Conservation (phyloP, 2,113 vertebrate species). For the Pomatorhinus ruficollis region DNA sequence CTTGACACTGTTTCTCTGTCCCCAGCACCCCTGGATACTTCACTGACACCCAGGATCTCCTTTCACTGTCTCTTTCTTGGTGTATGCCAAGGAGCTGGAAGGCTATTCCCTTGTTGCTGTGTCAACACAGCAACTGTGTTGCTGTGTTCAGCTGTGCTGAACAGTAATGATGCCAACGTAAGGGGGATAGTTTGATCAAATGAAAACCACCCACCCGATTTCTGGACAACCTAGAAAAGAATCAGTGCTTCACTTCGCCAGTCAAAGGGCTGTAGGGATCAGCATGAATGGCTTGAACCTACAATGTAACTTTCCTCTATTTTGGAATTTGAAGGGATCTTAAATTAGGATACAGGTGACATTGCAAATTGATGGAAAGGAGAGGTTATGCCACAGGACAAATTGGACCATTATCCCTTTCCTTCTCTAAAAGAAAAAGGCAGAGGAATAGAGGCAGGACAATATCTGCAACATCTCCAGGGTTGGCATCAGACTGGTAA, state of each 20-base stretch:
- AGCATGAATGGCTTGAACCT: background rate
- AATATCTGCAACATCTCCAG: background rate
- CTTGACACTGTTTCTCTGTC: background rate
- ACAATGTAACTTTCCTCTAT: background rate
- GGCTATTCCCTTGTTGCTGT: background rate
- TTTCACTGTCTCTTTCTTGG: background rate
- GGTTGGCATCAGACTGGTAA: background rate
- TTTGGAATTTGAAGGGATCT: background rate
- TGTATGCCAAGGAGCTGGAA: background rate
- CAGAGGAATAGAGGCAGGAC: background rate
- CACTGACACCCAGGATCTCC: background rate
- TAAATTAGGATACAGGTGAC: background rate
- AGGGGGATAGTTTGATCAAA: background rate
- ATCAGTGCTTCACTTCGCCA: background rate
- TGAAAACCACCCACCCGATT: background rate
- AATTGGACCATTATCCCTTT: background rate
- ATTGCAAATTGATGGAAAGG: background rate
- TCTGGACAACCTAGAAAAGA: background rate
- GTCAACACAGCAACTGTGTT: too few relatives aligned
- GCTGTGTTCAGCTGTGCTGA: background rate
- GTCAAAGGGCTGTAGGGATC: background rate
- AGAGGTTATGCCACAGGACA: background rate
- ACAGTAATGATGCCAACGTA: background rate
- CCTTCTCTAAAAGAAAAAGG: background rate
- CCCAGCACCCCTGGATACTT: background rate